Base-by-base conservation (phyloP, 2,888 invertebrate genomes). In the Prostheceraeus crozeri region DNA sequence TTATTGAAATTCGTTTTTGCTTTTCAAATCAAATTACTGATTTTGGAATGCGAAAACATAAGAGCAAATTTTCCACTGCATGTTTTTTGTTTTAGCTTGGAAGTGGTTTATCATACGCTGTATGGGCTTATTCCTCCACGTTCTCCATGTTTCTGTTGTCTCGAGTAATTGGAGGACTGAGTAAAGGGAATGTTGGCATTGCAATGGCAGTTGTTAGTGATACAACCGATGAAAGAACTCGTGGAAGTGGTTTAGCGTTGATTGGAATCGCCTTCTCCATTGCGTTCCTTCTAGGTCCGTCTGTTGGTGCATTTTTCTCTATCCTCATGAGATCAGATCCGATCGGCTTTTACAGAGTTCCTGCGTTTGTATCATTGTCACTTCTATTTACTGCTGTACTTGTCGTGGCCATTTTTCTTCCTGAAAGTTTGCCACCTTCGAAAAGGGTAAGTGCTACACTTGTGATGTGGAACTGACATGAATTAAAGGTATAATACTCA, bases 241-340 rank as follows among this genome's bases (percentile, higher is more conserved):
- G 94, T 69, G 89, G 89, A 33, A 85, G 83, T 75, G 93, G 90
- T 72, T 96, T 96, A 96, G 53, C 53, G 21, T 8, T 53, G 56
- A 86, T 98, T 63, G 98, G 98, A 10, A 84, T 93, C 68, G 91
- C 96, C 4, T 98, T 98, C 78, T 94, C 94, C 1, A 78, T 98
- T 62, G 96, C 93, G n/a, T 98, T 98, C 77, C 87, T 94, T 68
- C 79, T 91, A 63, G 96, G 96, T 0, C 96, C 96, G 1, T 80
- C 90, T 75, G 88, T 94, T 65, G 96, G 96, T 23, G 94, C 93
- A 2, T 80, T 83, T 73, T 89, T 90, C 75, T 84, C 89, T 1
- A n/a, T n/a, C n/a, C n/a, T n/a, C n/a, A n/a, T n/a, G n/a, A n/a
- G n/a, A n/a, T n/a, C n/a, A n/a, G n/a, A n/a, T n/a, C n/a, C n/a